phyloP scores from a whole-genome alignment of 1,140 invertebrate genomes.

The Lasioglossum baleicum region DNA sequence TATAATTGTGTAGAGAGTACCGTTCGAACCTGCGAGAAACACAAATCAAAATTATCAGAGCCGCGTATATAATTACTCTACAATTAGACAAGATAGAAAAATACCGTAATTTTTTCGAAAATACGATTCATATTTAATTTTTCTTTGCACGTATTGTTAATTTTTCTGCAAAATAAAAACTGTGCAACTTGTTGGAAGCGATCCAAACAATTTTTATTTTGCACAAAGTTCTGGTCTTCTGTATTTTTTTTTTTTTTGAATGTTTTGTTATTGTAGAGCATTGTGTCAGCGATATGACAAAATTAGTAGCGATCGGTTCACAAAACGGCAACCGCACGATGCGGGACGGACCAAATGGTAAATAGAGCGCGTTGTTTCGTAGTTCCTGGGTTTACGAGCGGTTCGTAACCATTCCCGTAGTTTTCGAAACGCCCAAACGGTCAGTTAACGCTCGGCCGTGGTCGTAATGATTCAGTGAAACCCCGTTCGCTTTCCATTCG shows the following conservation, averaged over 20 bases:
- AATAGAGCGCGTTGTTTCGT: conserved; percentile 29
- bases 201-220: too few relatives aligned
- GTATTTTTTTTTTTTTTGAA: too few relatives aligned
- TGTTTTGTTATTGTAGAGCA: not conserved
- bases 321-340: conserved; percentile 20
- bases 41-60: too few relatives aligned
- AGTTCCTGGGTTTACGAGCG: conserved; percentile 38
- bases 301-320: not conserved
- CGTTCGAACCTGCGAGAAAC: not conserved
- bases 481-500: not conserved
- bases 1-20: not conserved
- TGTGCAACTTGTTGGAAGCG: too few relatives aligned
- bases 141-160: too few relatives aligned
- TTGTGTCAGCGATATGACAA: not conserved
- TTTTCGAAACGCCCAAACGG: conserved; percentile 32
- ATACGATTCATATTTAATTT: too few relatives aligned
- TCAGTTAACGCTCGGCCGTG: not conserved
- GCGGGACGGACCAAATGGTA: not conserved
- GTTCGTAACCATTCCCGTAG: conserved; percentile 17
- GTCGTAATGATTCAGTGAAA: conserved; percentile 19
- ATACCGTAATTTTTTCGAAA: too few relatives aligned
- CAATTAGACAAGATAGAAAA: too few relatives aligned
- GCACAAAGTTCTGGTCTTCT: too few relatives aligned
- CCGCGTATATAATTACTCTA: too few relatives aligned
- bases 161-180: too few relatives aligned